Conservation (phyloP, 2,113 vertebrate species). For the Amphilophus citrinellus region DNA sequence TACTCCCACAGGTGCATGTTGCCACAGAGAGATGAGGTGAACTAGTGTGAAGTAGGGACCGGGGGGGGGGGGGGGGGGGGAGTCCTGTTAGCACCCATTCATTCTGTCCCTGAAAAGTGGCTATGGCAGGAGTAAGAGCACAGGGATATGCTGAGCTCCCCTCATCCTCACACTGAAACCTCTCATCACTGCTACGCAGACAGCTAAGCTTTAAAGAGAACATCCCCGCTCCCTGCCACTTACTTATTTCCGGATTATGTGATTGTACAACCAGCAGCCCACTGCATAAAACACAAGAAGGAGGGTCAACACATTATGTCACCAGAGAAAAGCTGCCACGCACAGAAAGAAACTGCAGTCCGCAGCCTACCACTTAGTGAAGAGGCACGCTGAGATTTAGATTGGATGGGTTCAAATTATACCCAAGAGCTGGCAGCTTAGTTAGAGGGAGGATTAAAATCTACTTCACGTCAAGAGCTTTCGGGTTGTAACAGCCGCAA, state of each 20-base stretch:
- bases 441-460: slow-evolving; percentile 79
- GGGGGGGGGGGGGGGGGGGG: neutral
- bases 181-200: slow-evolving; percentile 56
- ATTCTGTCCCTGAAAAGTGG: slow-evolving; percentile 53
- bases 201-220: slow-evolving; percentile 69
- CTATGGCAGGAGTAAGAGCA: slow-evolving; percentile 52
- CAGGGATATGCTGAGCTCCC: slow-evolving; percentile 46
- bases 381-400: slow-evolving; percentile 68
- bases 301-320: slow-evolving; percentile 65
- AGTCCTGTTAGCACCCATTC: slow-evolving; percentile 40
- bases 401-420: slow-evolving; percentile 76
- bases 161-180: slow-evolving; percentile 55
- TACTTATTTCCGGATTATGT: slow-evolving; percentile 69
- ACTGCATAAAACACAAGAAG: slow-evolving; percentile 41
- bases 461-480: slow-evolving; percentile 74
- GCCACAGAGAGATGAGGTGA: slow-evolving; percentile 50
- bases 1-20: slow-evolving; percentile 64
- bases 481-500: slow-evolving; percentile 60
- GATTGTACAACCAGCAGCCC: slow-evolving; percentile 33
- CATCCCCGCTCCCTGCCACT: slow-evolving; percentile 68
- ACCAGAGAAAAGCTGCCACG: slow-evolving; percentile 66
- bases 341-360: slow-evolving; percentile 65
- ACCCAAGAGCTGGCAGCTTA: slow-evolving; percentile 75
- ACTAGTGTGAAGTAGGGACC: slow-evolving; percentile 19
- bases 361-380: slow-evolving; percentile 67